Percentiles rank a stretch among this genome's conserved stretches.
Conservation (phyloP, 30 jellyfish, hydroid and myxozoan species). For the Aurelia sp. region DNA sequence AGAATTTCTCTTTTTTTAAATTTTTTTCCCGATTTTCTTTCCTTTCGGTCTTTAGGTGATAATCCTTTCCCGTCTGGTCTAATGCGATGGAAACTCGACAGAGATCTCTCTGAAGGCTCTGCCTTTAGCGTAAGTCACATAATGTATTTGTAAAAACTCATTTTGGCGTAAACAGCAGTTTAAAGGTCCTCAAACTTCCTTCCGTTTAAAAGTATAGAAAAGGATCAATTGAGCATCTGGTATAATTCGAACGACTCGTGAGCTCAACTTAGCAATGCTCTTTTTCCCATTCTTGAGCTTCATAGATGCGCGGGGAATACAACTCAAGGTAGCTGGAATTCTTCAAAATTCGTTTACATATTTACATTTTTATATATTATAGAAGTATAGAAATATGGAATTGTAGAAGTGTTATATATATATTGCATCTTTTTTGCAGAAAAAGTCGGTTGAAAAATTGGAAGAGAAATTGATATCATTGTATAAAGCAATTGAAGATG, state of each 20-base stretch:
- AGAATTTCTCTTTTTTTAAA: not conserved
- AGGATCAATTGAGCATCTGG: too few relatives aligned
- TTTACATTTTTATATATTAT: too few relatives aligned
- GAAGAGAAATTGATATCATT: slow-evolving; percentile 19
- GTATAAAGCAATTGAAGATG: slow-evolving; percentile 55
- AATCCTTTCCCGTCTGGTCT: slow-evolving; percentile 9
- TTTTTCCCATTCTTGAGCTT: too few relatives aligned
- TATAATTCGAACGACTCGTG: too few relatives aligned
- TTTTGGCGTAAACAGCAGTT: too few relatives aligned
- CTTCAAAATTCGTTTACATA: too few relatives aligned
- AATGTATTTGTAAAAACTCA: not conserved
- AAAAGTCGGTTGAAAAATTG: slow-evolving; percentile 35
- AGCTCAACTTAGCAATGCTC: too few relatives aligned
- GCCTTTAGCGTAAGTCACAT: slow-evolving; percentile 16
- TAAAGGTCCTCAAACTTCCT: too few relatives aligned
- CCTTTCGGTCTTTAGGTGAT: slow-evolving; percentile 3
- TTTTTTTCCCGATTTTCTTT: not conserved
- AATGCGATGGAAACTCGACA: slow-evolving; percentile 32
- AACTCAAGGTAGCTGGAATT: too few relatives aligned
- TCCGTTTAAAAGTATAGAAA: too few relatives aligned
- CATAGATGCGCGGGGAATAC: too few relatives aligned
- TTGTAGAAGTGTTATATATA: not conserved
- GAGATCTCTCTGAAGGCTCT: slow-evolving; percentile 34
- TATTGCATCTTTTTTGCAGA: slow-evolving; percentile 12
- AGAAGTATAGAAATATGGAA: too few relatives aligned